A percentile compares a stretch with the other conserved stretches of the same genome.
These are phyloP conservation scores for Drosophila basisetae DNA, from an alignment of 2,888 invertebrate species.

Conservation along the genomic window DNA sequence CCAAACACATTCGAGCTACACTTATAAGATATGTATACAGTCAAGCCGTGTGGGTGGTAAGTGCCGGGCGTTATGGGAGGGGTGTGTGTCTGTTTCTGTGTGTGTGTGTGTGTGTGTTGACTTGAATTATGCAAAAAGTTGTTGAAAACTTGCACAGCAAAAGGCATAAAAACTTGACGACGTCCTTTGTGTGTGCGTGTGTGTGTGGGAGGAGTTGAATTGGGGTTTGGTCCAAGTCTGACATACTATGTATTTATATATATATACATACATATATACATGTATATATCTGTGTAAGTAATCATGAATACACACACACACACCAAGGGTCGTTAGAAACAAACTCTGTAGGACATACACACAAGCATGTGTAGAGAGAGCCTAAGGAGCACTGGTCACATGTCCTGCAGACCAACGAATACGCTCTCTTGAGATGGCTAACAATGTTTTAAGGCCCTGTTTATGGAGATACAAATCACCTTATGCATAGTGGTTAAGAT, in stretches of 20 bases:
- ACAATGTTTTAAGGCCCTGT: background rate
- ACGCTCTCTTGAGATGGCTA: background rate
- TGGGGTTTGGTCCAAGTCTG: slow-evolving; percentile 32
- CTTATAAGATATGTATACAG: slow-evolving; percentile 68
- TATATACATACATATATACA: background rate
- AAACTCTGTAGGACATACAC: background rate
- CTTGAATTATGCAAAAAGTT: slow-evolving; percentile 74
- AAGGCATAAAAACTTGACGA: slow-evolving; percentile 58
- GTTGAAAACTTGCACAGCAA: slow-evolving; percentile 63
- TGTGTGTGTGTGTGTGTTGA: slow-evolving; percentile 17
- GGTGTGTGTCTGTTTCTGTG: background rate
- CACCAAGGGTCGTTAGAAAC: slow-evolving; percentile 6
- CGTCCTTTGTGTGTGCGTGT: slow-evolving; percentile 26
- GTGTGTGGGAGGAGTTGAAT: slow-evolving; percentile 10
- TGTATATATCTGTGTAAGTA: background rate
- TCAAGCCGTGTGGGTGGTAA: slow-evolving; percentile 53
- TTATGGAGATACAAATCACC: background rate
- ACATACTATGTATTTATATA: slow-evolving; percentile 10
- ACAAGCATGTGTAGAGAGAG: background rate
- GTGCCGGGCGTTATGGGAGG: no score
- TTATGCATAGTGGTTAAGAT: background rate
- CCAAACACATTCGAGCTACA: slow-evolving; percentile 39
- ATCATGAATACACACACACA: slow-evolving; percentile 5
- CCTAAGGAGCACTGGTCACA: background rate
- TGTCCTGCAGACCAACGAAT: background rate